Percentiles rank a stretch among this genome's conserved stretches.
These are phyloP conservation scores for Oxyruncus cristatus DNA, from an alignment of 2,113 vertebrate species.

Conservation along the genomic window DNA sequence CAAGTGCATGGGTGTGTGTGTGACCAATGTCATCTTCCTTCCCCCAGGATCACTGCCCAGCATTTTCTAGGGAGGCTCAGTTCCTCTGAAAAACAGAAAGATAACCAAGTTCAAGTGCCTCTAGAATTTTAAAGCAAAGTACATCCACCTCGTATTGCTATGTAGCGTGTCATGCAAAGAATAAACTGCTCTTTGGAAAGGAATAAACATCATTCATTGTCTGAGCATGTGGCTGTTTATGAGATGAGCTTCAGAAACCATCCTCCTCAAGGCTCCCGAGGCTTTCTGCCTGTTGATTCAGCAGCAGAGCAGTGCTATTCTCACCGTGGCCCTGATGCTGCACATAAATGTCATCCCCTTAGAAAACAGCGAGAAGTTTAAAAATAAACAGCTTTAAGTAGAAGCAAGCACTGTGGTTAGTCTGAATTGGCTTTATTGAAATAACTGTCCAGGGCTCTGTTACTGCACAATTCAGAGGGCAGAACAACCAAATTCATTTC, in stretches of 20 bases:
- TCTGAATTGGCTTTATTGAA: background rate
- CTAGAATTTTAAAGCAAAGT: background rate
- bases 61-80: background rate
- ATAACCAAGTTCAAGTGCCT: background rate
- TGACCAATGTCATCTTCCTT: background rate
- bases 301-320: background rate
- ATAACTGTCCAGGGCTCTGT: background rate
- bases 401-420: background rate
- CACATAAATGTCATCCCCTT: background rate
- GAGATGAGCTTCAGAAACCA: background rate
- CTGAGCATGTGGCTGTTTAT: background rate
- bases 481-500: background rate
- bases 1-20: accelerated
- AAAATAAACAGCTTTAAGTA: conserved; percentile 11
- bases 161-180: background rate
- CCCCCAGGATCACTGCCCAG: background rate
- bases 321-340: background rate
- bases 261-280: background rate
- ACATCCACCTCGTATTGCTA: background rate
- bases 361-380: background rate
- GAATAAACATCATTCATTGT: background rate
- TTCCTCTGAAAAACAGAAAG: background rate
- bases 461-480: background rate
- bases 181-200: background rate
- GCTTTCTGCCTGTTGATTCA: background rate